Conservation (phyloP, 2,797 vertebrate genomes). For the Cichlasoma orientale region DNA sequence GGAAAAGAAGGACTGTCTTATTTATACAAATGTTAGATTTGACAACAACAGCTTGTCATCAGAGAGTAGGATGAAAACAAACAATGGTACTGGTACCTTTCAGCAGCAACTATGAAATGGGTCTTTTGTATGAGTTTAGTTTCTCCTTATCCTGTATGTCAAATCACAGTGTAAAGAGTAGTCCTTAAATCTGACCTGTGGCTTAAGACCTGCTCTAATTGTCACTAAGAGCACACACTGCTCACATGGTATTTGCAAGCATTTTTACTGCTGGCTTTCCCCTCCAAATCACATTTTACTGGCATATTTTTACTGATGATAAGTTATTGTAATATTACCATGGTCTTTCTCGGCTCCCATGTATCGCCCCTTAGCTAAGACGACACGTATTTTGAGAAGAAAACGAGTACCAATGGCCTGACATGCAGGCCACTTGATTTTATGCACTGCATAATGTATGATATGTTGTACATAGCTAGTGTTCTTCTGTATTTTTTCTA, state of each 20-base stretch:
- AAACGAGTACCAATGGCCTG: conserved; percentile 5
- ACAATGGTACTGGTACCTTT: neutral
- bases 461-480: conserved; percentile 65
- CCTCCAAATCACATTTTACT: neutral
- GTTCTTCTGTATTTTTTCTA: conserved; percentile 40
- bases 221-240: neutral
- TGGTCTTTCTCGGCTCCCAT: neutral
- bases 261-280: neutral
- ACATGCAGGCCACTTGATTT: conserved; percentile 21
- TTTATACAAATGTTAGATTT: conserved; percentile 31
- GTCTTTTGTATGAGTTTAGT: conserved; percentile 6
- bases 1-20: conserved; percentile 21
- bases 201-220: neutral
- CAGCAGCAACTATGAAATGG: conserved; percentile 3
- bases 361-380: neutral
- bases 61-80: conserved; percentile 1
- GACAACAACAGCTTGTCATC: conserved; percentile 7
- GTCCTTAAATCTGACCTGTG: conserved; percentile 3
- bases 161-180: neutral
- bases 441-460: conserved; percentile 50
- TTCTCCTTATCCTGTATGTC: conserved; percentile 1
- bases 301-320: neutral
- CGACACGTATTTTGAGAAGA: conserved; percentile 5
- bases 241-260: neutral
- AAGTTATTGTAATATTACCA: neutral